phyloP scores from a whole-genome alignment of 2,888 invertebrate species.

The Dicranocentrus wangi region DNA sequence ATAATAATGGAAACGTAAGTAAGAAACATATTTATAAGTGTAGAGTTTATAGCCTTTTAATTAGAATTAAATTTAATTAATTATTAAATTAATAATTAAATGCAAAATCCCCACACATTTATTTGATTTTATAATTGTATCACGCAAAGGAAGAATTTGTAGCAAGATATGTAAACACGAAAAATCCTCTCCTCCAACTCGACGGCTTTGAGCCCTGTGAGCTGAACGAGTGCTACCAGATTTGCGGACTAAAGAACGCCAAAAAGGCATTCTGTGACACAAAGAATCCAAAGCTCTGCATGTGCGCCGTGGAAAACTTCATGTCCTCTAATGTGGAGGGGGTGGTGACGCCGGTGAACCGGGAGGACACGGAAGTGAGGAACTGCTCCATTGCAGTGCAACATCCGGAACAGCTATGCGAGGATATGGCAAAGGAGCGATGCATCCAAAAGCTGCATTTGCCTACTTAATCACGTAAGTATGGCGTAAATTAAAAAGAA shows the following conservation, averaged over 20 bases:
- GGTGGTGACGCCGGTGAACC: conserved; percentile 30
- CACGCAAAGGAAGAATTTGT: not conserved
- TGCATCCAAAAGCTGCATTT: conserved; percentile 33
- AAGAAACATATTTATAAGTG: too few relatives aligned
- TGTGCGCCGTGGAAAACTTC: conserved; percentile 59
- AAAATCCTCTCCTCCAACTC: conserved; percentile 18
- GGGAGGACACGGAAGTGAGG: conserved; percentile 33
- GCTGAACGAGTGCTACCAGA: conserved; percentile 29
- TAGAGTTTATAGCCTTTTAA: too few relatives aligned
- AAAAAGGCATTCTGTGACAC: conserved; percentile 46
- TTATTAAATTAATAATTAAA: not conserved
- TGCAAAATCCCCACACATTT: not conserved
- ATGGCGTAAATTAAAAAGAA: not conserved
- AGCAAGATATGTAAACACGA: conserved; percentile 24
- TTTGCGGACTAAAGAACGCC: conserved; percentile 40
- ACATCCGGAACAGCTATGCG: conserved; percentile 54
- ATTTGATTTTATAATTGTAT: too few relatives aligned
- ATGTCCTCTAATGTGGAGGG: conserved; percentile 62
- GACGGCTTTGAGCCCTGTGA: conserved; percentile 51
- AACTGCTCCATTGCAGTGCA: conserved; percentile 63
- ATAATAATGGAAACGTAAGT: too few relatives aligned
- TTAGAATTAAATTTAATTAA: not conserved
- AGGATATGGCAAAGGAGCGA: conserved; percentile 55
- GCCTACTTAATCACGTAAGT: conserved; percentile 55
- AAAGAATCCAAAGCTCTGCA: conserved; percentile 51